These are phyloP conservation scores for Talpa occidentalis DNA, from an alignment of 2,113 vertebrate genomes.

Conservation along the genomic window DNA sequence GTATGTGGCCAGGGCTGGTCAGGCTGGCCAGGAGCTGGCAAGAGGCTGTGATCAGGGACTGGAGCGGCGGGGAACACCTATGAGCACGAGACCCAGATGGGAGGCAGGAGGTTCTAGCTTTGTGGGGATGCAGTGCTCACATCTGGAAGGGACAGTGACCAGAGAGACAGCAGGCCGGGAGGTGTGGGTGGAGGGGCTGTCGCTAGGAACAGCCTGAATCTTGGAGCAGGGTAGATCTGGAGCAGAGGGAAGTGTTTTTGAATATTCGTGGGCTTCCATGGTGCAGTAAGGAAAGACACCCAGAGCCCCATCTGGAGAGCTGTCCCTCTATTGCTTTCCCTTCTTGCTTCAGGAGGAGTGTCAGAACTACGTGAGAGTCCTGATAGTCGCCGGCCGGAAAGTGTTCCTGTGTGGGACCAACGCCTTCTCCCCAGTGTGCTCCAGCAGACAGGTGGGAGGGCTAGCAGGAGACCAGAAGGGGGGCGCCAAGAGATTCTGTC, in stretches of 20 bases:
- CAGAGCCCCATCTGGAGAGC: fast-evolving
- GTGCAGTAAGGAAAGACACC: neutral
- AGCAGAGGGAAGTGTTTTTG: neutral
- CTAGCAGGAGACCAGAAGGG: too few species aligned
- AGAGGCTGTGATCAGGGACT: neutral
- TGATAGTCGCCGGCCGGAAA: constrained; percentile 95
- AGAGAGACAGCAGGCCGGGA: fast-evolving
- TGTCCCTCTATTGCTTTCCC: neutral
- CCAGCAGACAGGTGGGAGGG: constrained; percentile 92
- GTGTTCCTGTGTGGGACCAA: constrained; percentile 98
- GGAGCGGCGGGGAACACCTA: fast-evolving
- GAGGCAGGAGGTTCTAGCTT: neutral
- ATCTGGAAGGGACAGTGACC: neutral
- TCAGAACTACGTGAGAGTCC: constrained; percentile 97
- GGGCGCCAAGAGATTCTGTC: neutral
- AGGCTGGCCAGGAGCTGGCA: neutral
- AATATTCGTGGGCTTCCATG: neutral
- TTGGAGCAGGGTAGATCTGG: neutral
- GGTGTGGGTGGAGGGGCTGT: too few species aligned
- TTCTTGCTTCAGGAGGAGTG: constrained; percentile 92
- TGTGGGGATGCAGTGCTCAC: neutral
- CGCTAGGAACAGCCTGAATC: neutral
- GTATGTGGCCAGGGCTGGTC: constrained; percentile 84
- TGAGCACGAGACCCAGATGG: neutral
- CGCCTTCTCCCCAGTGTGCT: constrained; percentile 96